Conservation (phyloP, 1,140 invertebrate genomes). For the Geopemphigus sp. region DNA sequence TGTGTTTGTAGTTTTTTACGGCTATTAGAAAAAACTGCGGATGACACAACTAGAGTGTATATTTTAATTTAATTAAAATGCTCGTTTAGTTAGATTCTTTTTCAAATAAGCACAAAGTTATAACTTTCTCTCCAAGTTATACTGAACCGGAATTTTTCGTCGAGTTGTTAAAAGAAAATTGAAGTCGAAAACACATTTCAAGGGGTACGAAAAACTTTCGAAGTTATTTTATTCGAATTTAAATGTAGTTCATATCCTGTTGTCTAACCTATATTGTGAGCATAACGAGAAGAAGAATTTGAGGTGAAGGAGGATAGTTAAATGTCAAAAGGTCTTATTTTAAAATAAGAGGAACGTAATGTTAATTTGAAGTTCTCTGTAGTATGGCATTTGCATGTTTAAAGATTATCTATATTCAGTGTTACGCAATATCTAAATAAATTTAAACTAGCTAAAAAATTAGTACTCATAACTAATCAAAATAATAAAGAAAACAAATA, state of each 20-base stretch:
- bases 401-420: too few relatives aligned
- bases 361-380: neutral
- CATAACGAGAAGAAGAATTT: neutral
- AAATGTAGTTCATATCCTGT: neutral
- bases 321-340: slow-evolving; percentile 14
- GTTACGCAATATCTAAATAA: too few relatives aligned
- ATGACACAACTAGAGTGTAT: neutral
- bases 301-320: neutral
- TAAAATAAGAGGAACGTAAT: neutral
- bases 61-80: neutral
- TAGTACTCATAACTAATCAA: too few relatives aligned
- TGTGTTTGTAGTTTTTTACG: neutral
- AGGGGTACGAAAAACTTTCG: neutral
- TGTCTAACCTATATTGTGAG: slow-evolving; percentile 1
- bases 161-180: neutral
- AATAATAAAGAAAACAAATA: too few relatives aligned
- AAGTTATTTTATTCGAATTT: neutral
- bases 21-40: neutral
- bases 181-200: neutral
- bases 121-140: neutral
- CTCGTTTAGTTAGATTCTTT: neutral
- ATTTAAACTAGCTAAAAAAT: too few relatives aligned
- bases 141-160: neutral
- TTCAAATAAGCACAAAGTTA: neutral
- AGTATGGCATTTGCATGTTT: slow-evolving; percentile 7